Conservation (phyloP, 92 coral and sea anemone genomes). For the Galaxea fascicularis region DNA sequence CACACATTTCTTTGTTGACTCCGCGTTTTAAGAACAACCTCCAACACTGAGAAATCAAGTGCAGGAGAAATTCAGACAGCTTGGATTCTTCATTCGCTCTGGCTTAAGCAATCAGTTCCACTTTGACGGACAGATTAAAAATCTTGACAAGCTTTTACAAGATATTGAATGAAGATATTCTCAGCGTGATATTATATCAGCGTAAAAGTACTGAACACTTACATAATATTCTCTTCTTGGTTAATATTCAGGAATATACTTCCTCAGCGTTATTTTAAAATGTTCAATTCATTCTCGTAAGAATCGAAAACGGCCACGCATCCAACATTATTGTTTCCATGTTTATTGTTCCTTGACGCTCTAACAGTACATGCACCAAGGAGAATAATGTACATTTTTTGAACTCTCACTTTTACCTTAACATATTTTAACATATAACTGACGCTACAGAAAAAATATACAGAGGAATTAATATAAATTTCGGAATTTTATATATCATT, state of each 20-base stretch:
- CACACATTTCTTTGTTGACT: no score
- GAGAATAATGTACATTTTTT: background rate
- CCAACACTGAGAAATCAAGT: background rate
- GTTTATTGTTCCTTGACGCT: background rate
- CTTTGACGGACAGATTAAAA: no score
- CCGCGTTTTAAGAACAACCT: no score
- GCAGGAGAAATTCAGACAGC: background rate
- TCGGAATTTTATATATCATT: background rate
- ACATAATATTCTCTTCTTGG: background rate
- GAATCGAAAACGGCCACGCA: no score
- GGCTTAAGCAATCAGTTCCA: no score
- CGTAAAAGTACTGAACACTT: background rate
- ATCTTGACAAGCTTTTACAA: no score
- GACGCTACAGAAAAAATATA: background rate
- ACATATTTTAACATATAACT: background rate
- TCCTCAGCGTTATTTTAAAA: background rate
- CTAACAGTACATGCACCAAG: background rate
- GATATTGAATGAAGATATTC: background rate
- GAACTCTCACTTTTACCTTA: background rate
- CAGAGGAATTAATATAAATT: background rate
- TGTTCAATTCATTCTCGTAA: no score
- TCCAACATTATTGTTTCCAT: no score
- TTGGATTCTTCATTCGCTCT: no score
- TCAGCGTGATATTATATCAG: background rate
- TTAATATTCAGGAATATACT: background rate